phyloP scores from a whole-genome alignment of 2,888 invertebrate species.

The Pristionchus arcanus region DNA sequence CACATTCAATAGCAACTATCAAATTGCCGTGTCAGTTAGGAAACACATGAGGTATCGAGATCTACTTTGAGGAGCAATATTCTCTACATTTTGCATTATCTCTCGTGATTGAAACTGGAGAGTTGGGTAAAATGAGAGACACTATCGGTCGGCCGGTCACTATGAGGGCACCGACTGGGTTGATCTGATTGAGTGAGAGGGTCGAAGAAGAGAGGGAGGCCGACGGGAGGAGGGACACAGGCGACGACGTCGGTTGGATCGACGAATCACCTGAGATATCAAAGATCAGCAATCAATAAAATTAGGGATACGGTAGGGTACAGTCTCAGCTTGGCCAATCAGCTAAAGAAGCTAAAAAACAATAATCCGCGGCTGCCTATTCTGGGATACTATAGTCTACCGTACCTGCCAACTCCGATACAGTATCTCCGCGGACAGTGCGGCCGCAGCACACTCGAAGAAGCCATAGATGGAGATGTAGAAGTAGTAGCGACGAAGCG shows the following conservation, averaged over 20 bases:
- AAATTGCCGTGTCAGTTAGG: no score
- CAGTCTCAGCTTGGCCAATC: no score
- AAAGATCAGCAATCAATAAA: background rate
- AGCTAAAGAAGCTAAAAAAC: background rate
- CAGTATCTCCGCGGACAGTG: constrained; percentile 48
- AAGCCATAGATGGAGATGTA: constrained; percentile 55
- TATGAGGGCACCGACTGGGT: constrained; percentile 51
- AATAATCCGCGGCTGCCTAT: background rate
- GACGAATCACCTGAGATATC: constrained; percentile 40
- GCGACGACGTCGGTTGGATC: constrained; percentile 38
- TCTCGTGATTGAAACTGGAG: background rate
- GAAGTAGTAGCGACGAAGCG: constrained; percentile 55
- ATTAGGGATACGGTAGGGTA: background rate
- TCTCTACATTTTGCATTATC: no score
- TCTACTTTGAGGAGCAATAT: no score
- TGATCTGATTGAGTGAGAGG: background rate
- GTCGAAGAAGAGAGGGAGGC: background rate
- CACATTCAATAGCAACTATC: no score
- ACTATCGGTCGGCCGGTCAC: background rate
- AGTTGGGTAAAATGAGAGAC: background rate
- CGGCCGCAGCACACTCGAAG: constrained; percentile 51
- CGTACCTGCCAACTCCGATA: constrained; percentile 54
- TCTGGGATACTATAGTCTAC: background rate
- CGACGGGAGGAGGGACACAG: constrained; percentile 38
- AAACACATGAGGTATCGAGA: background rate